A percentile compares a stretch with the other conserved stretches of the same genome.
Evolutionary conservation across 2,888 invertebrate genomes (phyloP).

Genomic region (Autographa pulchrina): DNA sequence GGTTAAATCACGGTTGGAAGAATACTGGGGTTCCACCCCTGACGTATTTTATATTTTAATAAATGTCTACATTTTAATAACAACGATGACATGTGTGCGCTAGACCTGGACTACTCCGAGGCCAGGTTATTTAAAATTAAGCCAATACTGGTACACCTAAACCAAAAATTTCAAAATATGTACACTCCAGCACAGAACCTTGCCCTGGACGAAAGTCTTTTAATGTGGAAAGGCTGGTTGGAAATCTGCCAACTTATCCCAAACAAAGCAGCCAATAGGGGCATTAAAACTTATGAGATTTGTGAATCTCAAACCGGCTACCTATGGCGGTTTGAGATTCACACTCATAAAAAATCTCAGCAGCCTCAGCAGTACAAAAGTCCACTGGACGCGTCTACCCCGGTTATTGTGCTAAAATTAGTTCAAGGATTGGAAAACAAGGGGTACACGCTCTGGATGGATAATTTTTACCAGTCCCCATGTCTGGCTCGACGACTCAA

Average conservation of each 20-base stretch:
- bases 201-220: slow-evolving; percentile 45
- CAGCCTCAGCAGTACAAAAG: neutral
- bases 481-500: neutral
- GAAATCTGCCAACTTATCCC: slow-evolving; percentile 42
- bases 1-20: neutral
- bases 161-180: neutral
- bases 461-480: neutral
- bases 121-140: neutral
- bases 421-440: neutral
- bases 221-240: slow-evolving; percentile 50
- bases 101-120: neutral
- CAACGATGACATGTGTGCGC: neutral
- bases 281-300: slow-evolving; percentile 51
- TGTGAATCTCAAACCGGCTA: slow-evolving; percentile 57
- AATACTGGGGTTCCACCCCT: neutral
- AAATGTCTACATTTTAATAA: neutral
- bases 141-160: neutral
- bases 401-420: neutral
- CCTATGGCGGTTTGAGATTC: slow-evolving; percentile 53
- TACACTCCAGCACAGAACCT: slow-evolving; percentile 42
- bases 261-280: slow-evolving; percentile 37
- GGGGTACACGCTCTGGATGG: neutral
- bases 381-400: neutral
- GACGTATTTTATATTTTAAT: neutral
- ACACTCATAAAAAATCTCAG: slow-evolving; percentile 18